These are phyloP conservation scores for Drosophila rufa DNA, from an alignment of 1,140 invertebrate genomes.

Conservation along the genomic window DNA sequence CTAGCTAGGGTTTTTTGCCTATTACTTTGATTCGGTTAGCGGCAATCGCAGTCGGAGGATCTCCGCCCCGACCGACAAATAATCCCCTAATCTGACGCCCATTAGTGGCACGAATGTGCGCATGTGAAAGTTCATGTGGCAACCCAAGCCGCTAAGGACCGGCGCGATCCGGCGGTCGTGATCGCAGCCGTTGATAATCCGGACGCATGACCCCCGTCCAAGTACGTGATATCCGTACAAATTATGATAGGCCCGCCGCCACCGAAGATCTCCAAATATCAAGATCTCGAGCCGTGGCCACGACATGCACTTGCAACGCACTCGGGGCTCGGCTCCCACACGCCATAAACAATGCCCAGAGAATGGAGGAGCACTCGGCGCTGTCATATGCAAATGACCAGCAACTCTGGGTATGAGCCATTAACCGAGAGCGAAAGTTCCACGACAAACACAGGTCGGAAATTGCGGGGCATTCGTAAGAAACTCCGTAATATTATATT, in stretches of 20 bases:
- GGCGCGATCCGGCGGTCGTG: conserved; percentile 42
- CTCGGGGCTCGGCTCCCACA: conserved; percentile 57
- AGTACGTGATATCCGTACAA: conserved; percentile 71
- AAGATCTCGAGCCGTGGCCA: conserved; percentile 7
- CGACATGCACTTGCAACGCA: conserved; percentile 67
- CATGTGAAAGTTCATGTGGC: conserved; percentile 70
- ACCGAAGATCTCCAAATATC: conserved; percentile 41
- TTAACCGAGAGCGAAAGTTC: conserved; percentile 71
- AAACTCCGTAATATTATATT: background rate
- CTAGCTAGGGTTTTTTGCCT: background rate
- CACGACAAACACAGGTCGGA: conserved; percentile 46
- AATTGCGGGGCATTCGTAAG: conserved; percentile 41
- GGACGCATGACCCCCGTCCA: conserved; percentile 58
- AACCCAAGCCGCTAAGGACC: conserved; percentile 15
- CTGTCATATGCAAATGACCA: conserved; percentile 74
- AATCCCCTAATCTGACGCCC: conserved; percentile 52
- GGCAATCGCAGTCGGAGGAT: conserved; percentile 31
- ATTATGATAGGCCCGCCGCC: conserved; percentile 60
- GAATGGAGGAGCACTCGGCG: conserved; percentile 4
- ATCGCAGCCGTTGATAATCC: conserved; percentile 75
- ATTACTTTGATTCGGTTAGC: conserved; percentile 13
- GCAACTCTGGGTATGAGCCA: conserved; percentile 30
- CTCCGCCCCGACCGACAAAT: conserved; percentile 57
- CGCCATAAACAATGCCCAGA: conserved; percentile 28
- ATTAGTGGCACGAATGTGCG: conserved; percentile 59